Percentiles rank a stretch among this genome's conserved stretches.
Conservation (phyloP, 2,113 vertebrate species). For the Hepsetus odoe region DNA sequence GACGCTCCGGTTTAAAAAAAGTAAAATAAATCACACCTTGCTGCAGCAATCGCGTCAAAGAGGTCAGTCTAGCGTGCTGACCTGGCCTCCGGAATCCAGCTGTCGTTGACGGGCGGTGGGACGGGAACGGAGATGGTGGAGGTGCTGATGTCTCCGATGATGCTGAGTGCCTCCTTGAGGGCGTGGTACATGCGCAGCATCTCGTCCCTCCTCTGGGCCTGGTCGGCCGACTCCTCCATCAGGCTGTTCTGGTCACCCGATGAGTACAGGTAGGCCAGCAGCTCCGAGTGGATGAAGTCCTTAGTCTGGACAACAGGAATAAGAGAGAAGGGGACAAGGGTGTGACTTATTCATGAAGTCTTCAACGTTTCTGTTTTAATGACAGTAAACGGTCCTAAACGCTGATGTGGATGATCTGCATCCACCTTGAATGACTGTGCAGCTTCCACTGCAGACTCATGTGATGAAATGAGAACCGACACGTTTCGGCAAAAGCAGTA, state of each 20-base stretch:
- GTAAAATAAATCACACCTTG: too few relatives aligned
- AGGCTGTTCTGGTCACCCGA: slow-evolving; percentile 89
- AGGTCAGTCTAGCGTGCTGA: slow-evolving; percentile 38
- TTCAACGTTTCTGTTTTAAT: neutral
- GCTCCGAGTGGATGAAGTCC: slow-evolving; percentile 96
- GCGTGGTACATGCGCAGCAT: slow-evolving; percentile 96
- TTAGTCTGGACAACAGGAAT: slow-evolving; percentile 76
- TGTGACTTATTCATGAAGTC: too few relatives aligned
- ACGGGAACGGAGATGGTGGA: slow-evolving; percentile 86
- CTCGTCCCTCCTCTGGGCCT: slow-evolving; percentile 90
- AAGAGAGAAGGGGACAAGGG: neutral
- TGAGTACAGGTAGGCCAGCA: slow-evolving; percentile 93
- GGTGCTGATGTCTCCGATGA: slow-evolving; percentile 94
- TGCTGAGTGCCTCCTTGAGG: slow-evolving; percentile 85
- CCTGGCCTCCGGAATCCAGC: slow-evolving; percentile 82
- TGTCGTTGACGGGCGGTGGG: slow-evolving; percentile 88
- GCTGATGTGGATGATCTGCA: neutral
- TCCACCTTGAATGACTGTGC: neutral
- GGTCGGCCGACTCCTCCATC: slow-evolving; percentile 95
- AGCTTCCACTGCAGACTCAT: neutral
- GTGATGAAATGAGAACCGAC: neutral
- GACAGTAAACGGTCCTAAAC: neutral
- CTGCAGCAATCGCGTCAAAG: neutral
- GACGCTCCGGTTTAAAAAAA: too few relatives aligned
- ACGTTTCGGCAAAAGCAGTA: neutral